phyloP scores from a whole-genome alignment of 2,113 vertebrate species.

The Tragelaphus scriptus region DNA sequence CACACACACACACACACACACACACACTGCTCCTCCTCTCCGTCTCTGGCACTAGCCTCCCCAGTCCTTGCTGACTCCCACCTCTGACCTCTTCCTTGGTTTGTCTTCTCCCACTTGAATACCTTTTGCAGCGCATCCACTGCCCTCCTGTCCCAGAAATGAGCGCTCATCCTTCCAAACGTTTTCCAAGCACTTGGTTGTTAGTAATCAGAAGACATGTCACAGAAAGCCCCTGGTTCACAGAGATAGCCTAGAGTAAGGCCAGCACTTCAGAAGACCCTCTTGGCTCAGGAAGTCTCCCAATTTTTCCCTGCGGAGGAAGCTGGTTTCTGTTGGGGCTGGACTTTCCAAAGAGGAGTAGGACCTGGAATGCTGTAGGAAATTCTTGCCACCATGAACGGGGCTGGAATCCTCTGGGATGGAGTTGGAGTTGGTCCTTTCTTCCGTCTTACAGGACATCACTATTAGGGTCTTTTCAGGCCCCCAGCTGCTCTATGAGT shows the following conservation, averaged over 20 bases:
- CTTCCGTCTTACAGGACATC: not conserved
- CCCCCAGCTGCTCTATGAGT: not conserved
- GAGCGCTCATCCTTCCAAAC: not conserved
- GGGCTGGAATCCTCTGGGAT: not conserved
- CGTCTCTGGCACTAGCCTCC: not conserved
- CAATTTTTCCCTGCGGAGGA: not conserved
- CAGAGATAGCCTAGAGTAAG: not conserved
- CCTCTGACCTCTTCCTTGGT: not conserved
- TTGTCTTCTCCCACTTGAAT: not conserved
- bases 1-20: rapidly evolving
- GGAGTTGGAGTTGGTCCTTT: too few species aligned
- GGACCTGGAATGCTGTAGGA: not conserved
- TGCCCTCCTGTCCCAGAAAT: not conserved
- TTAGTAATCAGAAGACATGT: not conserved
- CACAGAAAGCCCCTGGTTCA: not conserved
- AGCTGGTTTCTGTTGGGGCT: not conserved
- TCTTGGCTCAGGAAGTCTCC: not conserved
- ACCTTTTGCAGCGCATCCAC: not conserved
- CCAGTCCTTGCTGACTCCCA: not conserved
- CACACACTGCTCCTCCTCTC: not conserved
- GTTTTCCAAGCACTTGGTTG: not conserved
- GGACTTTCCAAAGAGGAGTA: not conserved
- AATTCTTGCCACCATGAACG: not conserved
- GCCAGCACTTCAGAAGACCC: not conserved
- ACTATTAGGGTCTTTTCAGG: not conserved